A percentile compares a stretch with the other conserved stretches of the same genome.
Evolutionary conservation across 2,113 vertebrate genomes (phyloP).

Genomic region (Cyprinodon tularosa): DNA sequence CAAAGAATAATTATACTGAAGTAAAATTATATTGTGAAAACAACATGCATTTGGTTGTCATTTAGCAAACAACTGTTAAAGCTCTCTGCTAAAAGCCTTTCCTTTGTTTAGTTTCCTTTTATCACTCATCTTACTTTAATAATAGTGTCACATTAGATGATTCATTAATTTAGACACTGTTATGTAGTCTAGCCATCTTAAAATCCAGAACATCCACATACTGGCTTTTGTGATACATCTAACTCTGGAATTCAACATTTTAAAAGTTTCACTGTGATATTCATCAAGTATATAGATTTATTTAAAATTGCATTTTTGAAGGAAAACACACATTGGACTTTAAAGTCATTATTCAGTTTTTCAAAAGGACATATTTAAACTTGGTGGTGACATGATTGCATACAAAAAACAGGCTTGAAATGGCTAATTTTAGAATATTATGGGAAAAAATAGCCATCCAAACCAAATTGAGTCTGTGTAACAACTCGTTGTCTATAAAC

Average conservation of each 20-base stretch:
- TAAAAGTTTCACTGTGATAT: neutral
- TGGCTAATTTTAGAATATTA: no score
- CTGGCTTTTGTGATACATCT: constrained; percentile 6
- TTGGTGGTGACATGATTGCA: no score
- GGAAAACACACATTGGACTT: no score
- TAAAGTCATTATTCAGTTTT: no score
- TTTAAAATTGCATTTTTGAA: no score
- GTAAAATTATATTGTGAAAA: neutral
- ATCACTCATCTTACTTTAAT: neutral
- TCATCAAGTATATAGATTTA: no score
- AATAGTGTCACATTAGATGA: neutral
- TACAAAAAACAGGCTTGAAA: no score
- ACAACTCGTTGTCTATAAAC: no score
- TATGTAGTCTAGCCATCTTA: neutral
- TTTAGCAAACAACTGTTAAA: neutral
- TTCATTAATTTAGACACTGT: neutral
- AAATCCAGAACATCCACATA: neutral
- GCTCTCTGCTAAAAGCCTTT: neutral
- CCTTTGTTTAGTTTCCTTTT: neutral
- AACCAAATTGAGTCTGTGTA: no score
- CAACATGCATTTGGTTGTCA: neutral
- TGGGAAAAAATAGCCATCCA: no score
- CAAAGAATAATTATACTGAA: neutral
- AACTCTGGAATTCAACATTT: neutral
- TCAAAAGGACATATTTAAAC: no score